Evolutionary conservation across 1,140 invertebrate species (phyloP).

Genomic region (Drosophila kanapiae): DNA sequence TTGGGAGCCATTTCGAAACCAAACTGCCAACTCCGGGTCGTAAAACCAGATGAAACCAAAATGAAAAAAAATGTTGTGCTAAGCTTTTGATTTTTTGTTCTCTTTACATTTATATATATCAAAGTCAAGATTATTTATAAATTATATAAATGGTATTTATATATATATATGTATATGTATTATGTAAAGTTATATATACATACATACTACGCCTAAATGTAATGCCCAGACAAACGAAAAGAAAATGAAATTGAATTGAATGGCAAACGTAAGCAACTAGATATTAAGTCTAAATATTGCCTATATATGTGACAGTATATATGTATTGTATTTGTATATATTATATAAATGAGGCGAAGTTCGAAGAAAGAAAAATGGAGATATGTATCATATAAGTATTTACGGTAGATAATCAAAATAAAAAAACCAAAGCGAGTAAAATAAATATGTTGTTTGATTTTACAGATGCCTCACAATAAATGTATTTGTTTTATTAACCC

Average conservation of each 20-base stretch:
- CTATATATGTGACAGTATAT: constrained; percentile 70
- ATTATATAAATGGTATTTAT: constrained; percentile 64
- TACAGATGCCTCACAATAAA: neutral
- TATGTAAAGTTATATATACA: constrained; percentile 62
- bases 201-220: constrained; percentile 63
- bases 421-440: constrained; percentile 54
- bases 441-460: constrained; percentile 17
- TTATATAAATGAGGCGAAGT: constrained; percentile 45
- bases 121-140: constrained; percentile 69
- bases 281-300: constrained; percentile 64
- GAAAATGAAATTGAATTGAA: constrained; percentile 12
- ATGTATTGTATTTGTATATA: constrained; percentile 76
- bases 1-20: constrained; percentile 8
- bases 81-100: constrained; percentile 72
- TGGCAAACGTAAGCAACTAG: constrained; percentile 58
- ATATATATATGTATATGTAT: constrained; percentile 68
- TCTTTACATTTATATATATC: constrained; percentile 61
- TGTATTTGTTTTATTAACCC: neutral
- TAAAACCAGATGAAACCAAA: constrained; percentile 6
- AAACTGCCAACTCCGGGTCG: constrained; percentile 14
- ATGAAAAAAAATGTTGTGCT: constrained; percentile 59
- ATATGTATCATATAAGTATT: constrained; percentile 78
- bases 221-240: constrained; percentile 27
- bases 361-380: constrained; percentile 11
- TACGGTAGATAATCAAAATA: constrained; percentile 84